phyloP scores from a whole-genome alignment of 2,113 vertebrate species.

The Syngnathus scovelli region DNA sequence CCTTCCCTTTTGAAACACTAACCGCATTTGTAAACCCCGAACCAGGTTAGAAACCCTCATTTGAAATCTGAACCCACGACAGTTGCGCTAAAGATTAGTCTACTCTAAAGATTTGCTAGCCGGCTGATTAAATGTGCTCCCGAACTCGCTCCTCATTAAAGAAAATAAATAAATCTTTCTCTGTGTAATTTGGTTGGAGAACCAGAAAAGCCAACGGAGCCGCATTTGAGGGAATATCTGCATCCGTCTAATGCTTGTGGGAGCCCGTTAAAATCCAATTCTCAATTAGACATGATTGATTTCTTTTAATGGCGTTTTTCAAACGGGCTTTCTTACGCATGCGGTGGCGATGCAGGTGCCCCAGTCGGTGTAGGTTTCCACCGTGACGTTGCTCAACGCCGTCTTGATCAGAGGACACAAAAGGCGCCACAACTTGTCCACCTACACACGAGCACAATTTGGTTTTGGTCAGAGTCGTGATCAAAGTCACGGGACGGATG shows the following conservation, averaged over 20 bases:
- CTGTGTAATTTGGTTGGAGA: neutral
- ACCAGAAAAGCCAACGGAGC: neutral
- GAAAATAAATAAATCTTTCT: neutral
- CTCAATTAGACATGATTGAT: neutral
- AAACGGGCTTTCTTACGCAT: constrained; percentile 75
- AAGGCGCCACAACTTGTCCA: constrained; percentile 84
- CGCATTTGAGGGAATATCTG: neutral
- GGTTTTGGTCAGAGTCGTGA: neutral
- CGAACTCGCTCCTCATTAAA: neutral
- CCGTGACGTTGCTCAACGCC: constrained; percentile 87
- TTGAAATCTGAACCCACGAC: too few species aligned
- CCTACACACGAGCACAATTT: constrained; percentile 60
- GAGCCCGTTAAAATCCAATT: neutral
- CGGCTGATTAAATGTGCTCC: neutral
- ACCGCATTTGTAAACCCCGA: too few species aligned
- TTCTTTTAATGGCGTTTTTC: neutral
- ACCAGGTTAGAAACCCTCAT: too few species aligned
- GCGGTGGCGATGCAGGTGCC: constrained; percentile 94
- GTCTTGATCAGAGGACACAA: constrained; percentile 87
- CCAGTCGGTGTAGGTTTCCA: constrained; percentile 93
- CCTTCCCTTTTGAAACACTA: too few species aligned
- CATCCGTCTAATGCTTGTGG: neutral
- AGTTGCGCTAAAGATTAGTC: too few species aligned
- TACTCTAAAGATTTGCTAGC: neutral
- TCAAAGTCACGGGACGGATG: too few species aligned